Conservation (phyloP, 1,140 invertebrate genomes). For the Drosophila athabasca region DNA sequence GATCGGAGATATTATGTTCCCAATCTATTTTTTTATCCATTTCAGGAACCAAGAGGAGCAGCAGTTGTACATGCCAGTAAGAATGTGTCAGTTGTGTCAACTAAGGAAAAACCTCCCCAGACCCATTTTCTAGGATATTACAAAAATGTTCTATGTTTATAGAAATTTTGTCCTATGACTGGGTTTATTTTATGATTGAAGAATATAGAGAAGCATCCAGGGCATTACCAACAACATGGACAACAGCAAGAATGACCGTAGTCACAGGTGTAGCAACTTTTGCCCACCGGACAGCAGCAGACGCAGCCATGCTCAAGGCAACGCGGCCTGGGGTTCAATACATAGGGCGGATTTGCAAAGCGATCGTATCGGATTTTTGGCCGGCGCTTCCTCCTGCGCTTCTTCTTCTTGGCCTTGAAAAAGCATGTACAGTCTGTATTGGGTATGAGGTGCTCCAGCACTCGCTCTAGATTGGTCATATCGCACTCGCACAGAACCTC, state of each 20-base stretch:
- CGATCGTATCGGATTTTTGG: conserved; percentile 22
- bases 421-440: conserved; percentile 36
- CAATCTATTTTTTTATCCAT: no score
- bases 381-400: conserved; percentile 6
- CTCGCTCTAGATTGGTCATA: conserved; percentile 27
- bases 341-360: conserved; percentile 47
- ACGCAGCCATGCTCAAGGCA: not conserved
- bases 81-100: no score
- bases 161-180: not conserved
- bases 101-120: no score
- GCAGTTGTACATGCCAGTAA: no score
- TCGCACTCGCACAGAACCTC: conserved; percentile 13
- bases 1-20: no score
- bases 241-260: not conserved
- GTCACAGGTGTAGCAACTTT: conserved; percentile 13
- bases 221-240: not conserved
- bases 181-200: not conserved
- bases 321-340: conserved; percentile 39
- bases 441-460: conserved; percentile 26
- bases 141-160: not conserved
- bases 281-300: conserved; percentile 4
- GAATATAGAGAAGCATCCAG: not conserved
- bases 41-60: no score
- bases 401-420: conserved; percentile 26
- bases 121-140: no score